Base-by-base conservation (phyloP, 2,797 vertebrate species). In the Falco concolor region DNA sequence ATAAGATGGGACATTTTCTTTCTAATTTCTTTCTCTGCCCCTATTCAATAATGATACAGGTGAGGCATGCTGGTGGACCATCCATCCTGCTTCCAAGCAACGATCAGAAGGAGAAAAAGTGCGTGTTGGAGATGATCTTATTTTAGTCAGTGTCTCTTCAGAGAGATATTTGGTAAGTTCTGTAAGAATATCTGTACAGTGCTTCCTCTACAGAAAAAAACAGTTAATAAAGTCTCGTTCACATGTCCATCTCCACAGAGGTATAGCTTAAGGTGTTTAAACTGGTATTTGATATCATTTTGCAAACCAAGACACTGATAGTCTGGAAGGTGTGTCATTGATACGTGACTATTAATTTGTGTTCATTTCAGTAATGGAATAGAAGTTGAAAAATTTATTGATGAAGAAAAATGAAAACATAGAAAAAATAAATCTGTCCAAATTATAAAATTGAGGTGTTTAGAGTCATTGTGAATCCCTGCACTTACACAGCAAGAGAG, bases 11-110 rank as follows among this genome's bases (percentile, higher is more conserved):
- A 4, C 3, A 9, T 85, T 72, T 82, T 50, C 17, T 50, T 94
- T 70, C 44, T 84, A 17, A 49, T 93, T 84, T 67, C 30, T 40
- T 63, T 91, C 30, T 91, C 59, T 87, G 28, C n/a, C 78, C 0
- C 61, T 49, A 52, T 32, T 87, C 24, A 32, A 53, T 88, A 45
- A 30, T 65, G 34, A 56, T 94, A 40, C 80, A 99, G 99, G 99
- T 12, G 99, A 99, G 91, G 99, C 99, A 8, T 99, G 99, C 93
- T 99, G 99, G 99, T 99, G 99, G 99, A 99, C 99, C 53, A 99
- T 99, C 88, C 99, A 99, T 95, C 99, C 99, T 30, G 99, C 99
- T 70, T 99, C 99, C 42, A 99, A 99, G 95, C 99, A 99, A 91
- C 98, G 99, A 75, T 99, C 99, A 14, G 99, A 99, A 96, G 99